Evolutionary conservation across 2,888 invertebrate species (phyloP).

Genomic region (Oegoconia quadripuncta): DNA sequence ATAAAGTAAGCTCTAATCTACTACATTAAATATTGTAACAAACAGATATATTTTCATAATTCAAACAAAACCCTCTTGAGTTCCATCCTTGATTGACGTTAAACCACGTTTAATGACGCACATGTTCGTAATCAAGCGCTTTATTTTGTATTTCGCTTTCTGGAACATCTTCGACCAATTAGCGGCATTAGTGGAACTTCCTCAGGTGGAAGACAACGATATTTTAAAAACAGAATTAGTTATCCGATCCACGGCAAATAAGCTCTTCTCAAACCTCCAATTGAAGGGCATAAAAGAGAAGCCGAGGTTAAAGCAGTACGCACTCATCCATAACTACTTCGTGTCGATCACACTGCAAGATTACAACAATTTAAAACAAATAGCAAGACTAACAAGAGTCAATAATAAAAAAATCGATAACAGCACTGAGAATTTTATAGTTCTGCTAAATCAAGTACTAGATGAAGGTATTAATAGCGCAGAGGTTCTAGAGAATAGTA

Average conservation of each 20-base stretch:
- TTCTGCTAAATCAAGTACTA: conserved; percentile 6
- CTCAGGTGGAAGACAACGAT: conserved; percentile 21
- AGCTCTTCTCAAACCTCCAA: conserved; percentile 8
- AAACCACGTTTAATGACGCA: not conserved
- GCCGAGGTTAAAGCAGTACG: conserved; percentile 12
- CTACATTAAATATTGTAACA: no score
- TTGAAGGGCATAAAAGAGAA: not conserved
- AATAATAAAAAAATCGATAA: conserved; percentile 26
- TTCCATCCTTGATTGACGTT: not conserved
- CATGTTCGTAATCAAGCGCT: not conserved
- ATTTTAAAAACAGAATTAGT: conserved; percentile 22
- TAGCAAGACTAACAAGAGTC: conserved; percentile 9
- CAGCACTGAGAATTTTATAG: conserved; percentile 14
- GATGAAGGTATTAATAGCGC: conserved; percentile 3
- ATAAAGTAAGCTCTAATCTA: no score
- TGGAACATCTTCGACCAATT: not conserved
- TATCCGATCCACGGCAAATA: conserved; percentile 25
- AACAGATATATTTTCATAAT: no score
- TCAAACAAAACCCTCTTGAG: not conserved
- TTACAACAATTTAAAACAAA: conserved; percentile 11
- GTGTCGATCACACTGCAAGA: conserved; percentile 9
- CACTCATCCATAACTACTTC: conserved; percentile 11
- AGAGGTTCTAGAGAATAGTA: conserved; percentile 35
- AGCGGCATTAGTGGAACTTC: conserved; percentile 4
- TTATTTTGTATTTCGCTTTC: not conserved